These are phyloP conservation scores for Craseonycteris thonglongyai DNA, from an alignment of 2,113 vertebrate species.

Conservation along the genomic window DNA sequence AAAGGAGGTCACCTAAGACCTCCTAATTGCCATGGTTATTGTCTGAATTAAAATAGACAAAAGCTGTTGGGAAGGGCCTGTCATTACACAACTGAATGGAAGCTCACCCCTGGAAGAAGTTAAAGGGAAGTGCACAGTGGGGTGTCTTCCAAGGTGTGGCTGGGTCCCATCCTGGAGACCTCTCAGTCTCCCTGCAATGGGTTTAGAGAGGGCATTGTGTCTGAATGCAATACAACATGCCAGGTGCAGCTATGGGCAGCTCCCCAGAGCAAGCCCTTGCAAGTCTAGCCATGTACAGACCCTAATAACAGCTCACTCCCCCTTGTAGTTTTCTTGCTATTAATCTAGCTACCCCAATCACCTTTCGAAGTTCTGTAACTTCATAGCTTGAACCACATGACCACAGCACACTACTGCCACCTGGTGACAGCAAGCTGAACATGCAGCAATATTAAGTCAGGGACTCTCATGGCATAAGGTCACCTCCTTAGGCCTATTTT, in stretches of 20 bases:
- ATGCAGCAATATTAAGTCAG: not conserved
- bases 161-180: not conserved
- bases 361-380: not conserved
- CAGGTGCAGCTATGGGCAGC: not conserved
- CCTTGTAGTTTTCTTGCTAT: not conserved
- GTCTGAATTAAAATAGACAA: not conserved
- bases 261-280: not conserved
- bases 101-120: not conserved
- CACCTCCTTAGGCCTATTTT: not conserved
- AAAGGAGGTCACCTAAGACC: not conserved
- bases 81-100: not conserved
- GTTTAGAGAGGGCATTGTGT: not conserved
- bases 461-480: not conserved
- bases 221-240: not conserved
- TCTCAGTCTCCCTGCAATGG: not conserved
- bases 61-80: not conserved
- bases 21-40: not conserved
- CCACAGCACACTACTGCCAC: slow-evolving; percentile 59
- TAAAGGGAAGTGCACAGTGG: not conserved
- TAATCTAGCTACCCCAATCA: not conserved
- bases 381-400: slow-evolving; percentile 29
- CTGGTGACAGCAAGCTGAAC: slow-evolving; percentile 29
- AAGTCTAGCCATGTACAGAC: not conserved
- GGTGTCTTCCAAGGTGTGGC: not conserved
- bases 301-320: not conserved